Evolutionary conservation across 2,888 invertebrate genomes (phyloP), one percentile per base, ranked within the genome.

Genomic region (Alcis repandata): DNA sequence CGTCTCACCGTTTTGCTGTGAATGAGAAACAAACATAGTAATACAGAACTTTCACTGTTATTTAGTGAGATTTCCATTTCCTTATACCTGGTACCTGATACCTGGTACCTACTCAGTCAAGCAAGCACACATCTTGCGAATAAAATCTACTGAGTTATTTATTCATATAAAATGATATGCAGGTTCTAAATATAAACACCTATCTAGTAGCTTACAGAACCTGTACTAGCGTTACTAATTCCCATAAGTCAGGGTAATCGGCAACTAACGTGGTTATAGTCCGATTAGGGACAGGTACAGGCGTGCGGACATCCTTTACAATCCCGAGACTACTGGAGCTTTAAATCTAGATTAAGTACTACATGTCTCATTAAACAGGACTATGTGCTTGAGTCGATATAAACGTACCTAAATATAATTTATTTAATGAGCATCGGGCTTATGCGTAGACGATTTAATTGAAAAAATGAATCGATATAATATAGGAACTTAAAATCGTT

Each of bases 281-380:
- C 32, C 32, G 13, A 54, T 54, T 54, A 53, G 33, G 10, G 38
- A 53, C 27, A 40, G 15, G 46, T 46, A 22, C 53, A 53, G 40
- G 15, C 22, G n/a, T n/a, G 46, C 17, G 22, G 46, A 46, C 40
- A 40, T 40, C 46, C 46, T 22, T 22, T 46, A 7, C 13, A n/a
- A 46, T 46, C 19, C 20, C 22, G 22, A 22, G 8, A 32, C 38
- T 27, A 27, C 27, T 27, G 32, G 27, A 32, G 19, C 17, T 56
- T 20, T 36, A 36, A 45, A 46, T 36, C 19, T 46, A 15, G 36
- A 56, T 36, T 36, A 17, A 22, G 22, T 43, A 10, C 41, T 41
- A 36, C 36, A 36, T 17, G 3, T 38, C 11, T 38, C 38, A 38
- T 38, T 9, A 38, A 13, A 11, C 1, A 38, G 7, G 2, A 38